phyloP scores from a whole-genome alignment of 1,140 invertebrate species.

The Ylistrum balloti region DNA sequence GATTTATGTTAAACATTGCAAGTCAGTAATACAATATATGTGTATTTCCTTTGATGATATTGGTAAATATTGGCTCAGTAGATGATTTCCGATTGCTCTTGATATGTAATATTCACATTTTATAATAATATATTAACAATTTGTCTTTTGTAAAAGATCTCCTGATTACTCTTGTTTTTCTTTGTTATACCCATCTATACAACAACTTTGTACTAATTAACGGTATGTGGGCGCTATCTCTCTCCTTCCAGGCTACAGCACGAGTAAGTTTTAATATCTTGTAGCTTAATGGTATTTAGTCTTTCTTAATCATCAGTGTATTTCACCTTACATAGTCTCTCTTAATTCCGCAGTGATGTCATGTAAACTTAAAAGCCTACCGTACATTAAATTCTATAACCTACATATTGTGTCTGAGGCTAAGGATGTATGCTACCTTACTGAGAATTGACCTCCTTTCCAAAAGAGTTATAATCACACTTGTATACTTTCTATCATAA shows the following conservation, averaged over 20 bases:
- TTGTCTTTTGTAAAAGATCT: background rate
- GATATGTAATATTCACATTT: background rate
- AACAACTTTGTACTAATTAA: background rate
- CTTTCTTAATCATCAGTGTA: background rate
- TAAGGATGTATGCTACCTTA: too few species aligned
- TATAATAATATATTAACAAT: background rate
- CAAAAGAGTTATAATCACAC: too few species aligned
- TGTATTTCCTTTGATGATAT: too few species aligned
- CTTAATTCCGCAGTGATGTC: too few species aligned
- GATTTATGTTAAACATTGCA: too few species aligned
- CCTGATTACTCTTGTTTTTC: background rate
- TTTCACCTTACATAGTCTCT: too few species aligned
- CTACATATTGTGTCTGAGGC: too few species aligned
- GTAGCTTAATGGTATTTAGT: background rate
- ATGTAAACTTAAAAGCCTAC: background rate
- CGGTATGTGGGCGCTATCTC: background rate
- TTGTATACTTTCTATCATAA: too few species aligned
- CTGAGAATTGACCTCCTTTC: too few species aligned
- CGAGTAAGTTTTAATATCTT: background rate
- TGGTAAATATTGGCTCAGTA: too few species aligned
- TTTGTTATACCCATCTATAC: background rate
- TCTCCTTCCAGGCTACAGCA: conserved; percentile 20
- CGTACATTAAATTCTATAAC: too few species aligned
- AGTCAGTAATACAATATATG: too few species aligned
- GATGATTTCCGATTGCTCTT: background rate